A percentile compares a stretch with the other conserved stretches of the same genome.
phyloP scores from a whole-genome alignment of 2,888 invertebrate species.

The Meganola albula region DNA sequence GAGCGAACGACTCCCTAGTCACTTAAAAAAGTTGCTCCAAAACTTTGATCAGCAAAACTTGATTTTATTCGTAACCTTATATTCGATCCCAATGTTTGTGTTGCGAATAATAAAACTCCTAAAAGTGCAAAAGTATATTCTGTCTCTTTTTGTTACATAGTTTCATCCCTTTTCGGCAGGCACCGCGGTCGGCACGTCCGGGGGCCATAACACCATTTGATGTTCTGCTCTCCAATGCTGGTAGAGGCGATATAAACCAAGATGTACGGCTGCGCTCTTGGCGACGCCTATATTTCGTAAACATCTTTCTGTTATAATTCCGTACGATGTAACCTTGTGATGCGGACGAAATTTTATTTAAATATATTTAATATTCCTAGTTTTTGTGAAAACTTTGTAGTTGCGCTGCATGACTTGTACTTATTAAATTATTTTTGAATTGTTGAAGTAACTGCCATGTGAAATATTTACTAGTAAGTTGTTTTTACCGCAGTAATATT shows the following conservation, averaged over 20 bases:
- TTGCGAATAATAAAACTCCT: conserved; percentile 68
- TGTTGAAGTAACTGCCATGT: no score
- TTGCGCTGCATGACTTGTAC: no score
- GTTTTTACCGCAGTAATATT: no score
- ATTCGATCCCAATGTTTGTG: conserved; percentile 55
- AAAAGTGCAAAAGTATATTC: conserved; percentile 58
- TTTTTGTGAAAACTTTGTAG: conserved; percentile 6
- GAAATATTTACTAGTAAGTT: no score
- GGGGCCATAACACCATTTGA: conserved; percentile 75
- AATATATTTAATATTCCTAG: no score
- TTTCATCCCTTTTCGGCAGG: conserved; percentile 51
- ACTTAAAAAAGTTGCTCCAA: conserved; percentile 30
- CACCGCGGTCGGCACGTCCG: conserved; percentile 68
- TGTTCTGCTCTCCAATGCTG: conserved; percentile 78
- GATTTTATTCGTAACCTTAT: conserved; percentile 36
- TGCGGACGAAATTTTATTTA: no score
- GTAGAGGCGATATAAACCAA: conserved; percentile 67
- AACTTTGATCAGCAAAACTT: conserved; percentile 40
- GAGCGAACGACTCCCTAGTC: conserved; percentile 3
- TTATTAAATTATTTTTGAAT: no score
- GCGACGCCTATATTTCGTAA: conserved; percentile 76
- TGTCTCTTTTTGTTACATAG: conserved; percentile 45
- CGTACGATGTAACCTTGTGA: conserved; percentile 60
- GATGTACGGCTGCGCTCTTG: conserved; percentile 76
- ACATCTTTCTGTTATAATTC: conserved; percentile 72